A percentile compares a stretch with the other conserved stretches of the same genome.
Conservation (phyloP, 2,113 vertebrate genomes). For the Cyanocitta stelleri region DNA sequence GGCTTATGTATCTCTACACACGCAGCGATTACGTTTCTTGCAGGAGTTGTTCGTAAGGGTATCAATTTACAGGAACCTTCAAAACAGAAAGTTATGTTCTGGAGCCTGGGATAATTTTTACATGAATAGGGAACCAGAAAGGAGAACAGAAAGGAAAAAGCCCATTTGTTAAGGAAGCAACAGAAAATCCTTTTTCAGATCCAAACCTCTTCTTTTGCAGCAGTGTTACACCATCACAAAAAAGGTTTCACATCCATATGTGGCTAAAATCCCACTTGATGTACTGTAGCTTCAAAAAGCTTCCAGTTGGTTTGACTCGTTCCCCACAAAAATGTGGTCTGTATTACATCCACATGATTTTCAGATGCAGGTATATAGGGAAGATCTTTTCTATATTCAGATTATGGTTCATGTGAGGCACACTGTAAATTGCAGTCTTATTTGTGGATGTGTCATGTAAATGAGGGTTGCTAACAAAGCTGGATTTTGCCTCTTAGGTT, state of each 20-base stretch:
- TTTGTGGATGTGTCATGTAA: not conserved
- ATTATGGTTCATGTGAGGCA: not conserved
- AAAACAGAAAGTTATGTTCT: conserved; percentile 17
- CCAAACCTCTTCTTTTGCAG: conserved; percentile 3
- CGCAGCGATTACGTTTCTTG: fast-evolving
- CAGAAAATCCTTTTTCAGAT: conserved; percentile 2
- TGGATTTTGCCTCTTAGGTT: not conserved
- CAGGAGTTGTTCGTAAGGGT: not conserved
- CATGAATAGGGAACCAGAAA: conserved; percentile 51
- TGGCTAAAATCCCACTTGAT: not conserved
- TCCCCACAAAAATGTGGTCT: not conserved
- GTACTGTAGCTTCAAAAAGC: not conserved
- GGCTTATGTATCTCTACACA: not conserved
- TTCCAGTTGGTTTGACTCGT: not conserved
- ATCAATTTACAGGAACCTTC: not conserved
- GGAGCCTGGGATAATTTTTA: conserved; percentile 40
- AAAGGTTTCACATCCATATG: not conserved
- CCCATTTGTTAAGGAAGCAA: conserved; percentile 32
- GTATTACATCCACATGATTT: not conserved
- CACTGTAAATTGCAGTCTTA: not conserved
- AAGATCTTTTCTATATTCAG: not conserved
- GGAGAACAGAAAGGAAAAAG: conserved; percentile 63
- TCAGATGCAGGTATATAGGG: not conserved
- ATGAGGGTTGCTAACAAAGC: not conserved
- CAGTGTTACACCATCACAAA: not conserved